Evolutionary conservation across 2,888 invertebrate species (phyloP).

Genomic region (Psylliodes chrysocephalus): DNA sequence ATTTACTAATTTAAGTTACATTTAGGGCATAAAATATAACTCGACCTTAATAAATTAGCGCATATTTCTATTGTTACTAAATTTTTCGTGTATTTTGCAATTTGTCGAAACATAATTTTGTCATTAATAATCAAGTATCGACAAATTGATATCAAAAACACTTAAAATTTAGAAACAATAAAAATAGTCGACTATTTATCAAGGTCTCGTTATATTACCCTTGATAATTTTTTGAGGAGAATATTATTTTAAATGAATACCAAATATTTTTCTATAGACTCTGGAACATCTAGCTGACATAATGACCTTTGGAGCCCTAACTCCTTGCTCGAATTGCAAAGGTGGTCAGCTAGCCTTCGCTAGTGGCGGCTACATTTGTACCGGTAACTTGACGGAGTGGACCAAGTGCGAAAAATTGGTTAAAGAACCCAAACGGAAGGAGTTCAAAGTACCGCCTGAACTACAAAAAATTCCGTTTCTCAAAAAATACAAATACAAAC

Average conservation of each 20-base stretch:
- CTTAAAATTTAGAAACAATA: too few relatives aligned
- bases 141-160: too few relatives aligned
- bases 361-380: slow-evolving; percentile 84
- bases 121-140: too few relatives aligned
- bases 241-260: slow-evolving; percentile 6
- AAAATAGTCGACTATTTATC: too few relatives aligned
- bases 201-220: too few relatives aligned
- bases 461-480: slow-evolving; percentile 70
- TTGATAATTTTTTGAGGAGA: too few relatives aligned
- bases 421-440: slow-evolving; percentile 76
- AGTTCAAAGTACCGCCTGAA: slow-evolving; percentile 75
- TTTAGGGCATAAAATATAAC: too few relatives aligned
- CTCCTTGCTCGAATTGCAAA: slow-evolving; percentile 82
- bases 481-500: slow-evolving; percentile 70
- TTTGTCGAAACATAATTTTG: too few relatives aligned
- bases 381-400: slow-evolving; percentile 84
- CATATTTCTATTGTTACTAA: too few relatives aligned
- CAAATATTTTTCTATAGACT: slow-evolving; percentile 67
- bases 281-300: slow-evolving; percentile 83
- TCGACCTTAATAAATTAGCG: too few relatives aligned
- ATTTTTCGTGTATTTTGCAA: too few relatives aligned
- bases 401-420: slow-evolving; percentile 81
- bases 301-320: slow-evolving; percentile 87
- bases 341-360: slow-evolving; percentile 75
- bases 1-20: too few relatives aligned